phyloP scores from a whole-genome alignment of 2,797 vertebrate species.

The Otolemur crassicaudatus region DNA sequence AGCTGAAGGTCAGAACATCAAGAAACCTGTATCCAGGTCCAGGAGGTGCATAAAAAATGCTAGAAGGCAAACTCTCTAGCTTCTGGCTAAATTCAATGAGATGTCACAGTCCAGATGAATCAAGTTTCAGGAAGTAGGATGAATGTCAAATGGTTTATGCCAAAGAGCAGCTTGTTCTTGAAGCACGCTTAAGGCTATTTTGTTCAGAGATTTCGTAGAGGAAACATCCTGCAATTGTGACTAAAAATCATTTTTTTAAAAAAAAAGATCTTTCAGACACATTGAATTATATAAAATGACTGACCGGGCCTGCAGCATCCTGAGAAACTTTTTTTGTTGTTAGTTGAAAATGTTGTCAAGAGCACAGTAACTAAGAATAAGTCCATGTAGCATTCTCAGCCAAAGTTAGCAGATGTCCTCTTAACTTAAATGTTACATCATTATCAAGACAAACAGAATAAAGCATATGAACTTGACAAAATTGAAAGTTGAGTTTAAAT shows the following conservation, averaged over 20 bases:
- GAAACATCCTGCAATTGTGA: constrained; percentile 38
- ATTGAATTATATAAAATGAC: constrained; percentile 31
- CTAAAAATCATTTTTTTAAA: background rate
- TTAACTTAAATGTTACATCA: constrained; percentile 62
- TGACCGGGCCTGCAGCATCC: background rate
- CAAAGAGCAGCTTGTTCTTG: constrained; percentile 71
- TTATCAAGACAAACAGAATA: constrained; percentile 36
- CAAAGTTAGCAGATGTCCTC: constrained; percentile 50
- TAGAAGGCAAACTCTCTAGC: constrained; percentile 66
- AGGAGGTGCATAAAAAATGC: constrained; percentile 54
- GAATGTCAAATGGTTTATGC: constrained; percentile 59
- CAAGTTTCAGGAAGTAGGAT: constrained; percentile 50
- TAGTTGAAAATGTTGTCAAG: constrained; percentile 54
- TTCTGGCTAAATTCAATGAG: constrained; percentile 63
- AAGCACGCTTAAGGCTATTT: constrained; percentile 69
- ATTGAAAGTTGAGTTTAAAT: constrained; percentile 25
- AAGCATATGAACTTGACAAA: constrained; percentile 57
- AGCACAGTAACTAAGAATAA: constrained; percentile 9
- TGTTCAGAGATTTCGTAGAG: constrained; percentile 63
- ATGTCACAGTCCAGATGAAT: constrained; percentile 78
- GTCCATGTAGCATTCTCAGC: background rate
- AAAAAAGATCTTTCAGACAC: constrained; percentile 8
- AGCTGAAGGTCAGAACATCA: constrained; percentile 66
- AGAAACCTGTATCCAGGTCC: constrained; percentile 11
- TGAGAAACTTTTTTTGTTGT: constrained; percentile 9